A percentile compares a stretch with the other conserved stretches of the same genome.
Conservation (phyloP, 2,113 vertebrate species). For the Amphiprion ocellaris region DNA sequence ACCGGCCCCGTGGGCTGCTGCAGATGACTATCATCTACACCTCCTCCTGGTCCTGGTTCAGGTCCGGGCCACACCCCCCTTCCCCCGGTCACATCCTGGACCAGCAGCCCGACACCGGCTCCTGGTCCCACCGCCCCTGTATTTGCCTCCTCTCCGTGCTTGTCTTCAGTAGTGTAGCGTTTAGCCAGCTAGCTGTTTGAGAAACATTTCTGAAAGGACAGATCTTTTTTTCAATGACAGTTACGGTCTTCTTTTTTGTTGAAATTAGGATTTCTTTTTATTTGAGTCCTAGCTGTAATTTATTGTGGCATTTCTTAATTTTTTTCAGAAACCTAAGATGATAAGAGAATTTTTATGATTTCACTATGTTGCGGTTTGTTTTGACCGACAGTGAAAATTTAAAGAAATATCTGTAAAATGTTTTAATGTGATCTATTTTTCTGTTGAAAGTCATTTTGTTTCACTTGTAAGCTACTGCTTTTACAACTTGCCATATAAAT, state of each 20-base stretch:
- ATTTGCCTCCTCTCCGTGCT: conserved; percentile 59
- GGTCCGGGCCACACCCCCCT: conserved; percentile 26
- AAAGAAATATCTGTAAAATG: conserved; percentile 68
- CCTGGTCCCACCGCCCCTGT: conserved; percentile 21
- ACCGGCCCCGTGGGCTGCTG: conserved; percentile 92
- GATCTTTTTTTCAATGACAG: conserved; percentile 55
- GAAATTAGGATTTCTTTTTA: conserved; percentile 46
- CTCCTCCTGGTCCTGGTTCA: conserved; percentile 13
- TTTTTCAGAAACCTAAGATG: conserved; percentile 69
- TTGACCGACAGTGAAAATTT: conserved; percentile 63
- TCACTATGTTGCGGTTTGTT: conserved; percentile 70
- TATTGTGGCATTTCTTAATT: conserved; percentile 78
- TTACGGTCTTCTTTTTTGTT: conserved; percentile 53
- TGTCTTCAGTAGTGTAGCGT: conserved; percentile 77
- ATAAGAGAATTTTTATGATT: conserved; percentile 70
- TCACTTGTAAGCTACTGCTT: conserved; percentile 68
- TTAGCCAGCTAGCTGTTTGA: conserved; percentile 76
- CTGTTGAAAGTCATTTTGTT: conserved; percentile 53
- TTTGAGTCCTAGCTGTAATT: conserved; percentile 79
- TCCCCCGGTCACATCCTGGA: conserved; percentile 25
- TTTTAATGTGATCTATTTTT: conserved; percentile 74
- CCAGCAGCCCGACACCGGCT: conserved; percentile 49
- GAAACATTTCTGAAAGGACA: conserved; percentile 70
- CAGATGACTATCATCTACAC: conserved; percentile 90
- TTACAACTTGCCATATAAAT: conserved; percentile 76